These are phyloP conservation scores for Meandrusa payeni DNA, from an alignment of 2,888 invertebrate genomes.

Conservation along the genomic window DNA sequence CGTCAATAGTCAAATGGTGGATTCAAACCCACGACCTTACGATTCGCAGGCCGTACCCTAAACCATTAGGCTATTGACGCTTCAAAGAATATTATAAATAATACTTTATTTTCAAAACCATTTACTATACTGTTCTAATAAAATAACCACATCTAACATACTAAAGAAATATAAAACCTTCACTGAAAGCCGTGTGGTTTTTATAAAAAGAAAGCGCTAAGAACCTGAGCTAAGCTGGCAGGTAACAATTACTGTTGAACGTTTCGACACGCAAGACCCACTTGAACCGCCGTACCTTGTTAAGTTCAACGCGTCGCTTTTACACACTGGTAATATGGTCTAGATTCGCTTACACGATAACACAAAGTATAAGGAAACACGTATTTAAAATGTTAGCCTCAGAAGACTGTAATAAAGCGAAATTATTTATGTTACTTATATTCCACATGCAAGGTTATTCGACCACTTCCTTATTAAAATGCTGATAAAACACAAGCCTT, in stretches of 20 bases:
- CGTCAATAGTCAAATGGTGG: too few relatives aligned
- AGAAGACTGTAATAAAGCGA: conserved; percentile 21
- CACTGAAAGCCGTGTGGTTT: conserved; percentile 34
- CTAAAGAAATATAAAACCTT: conserved; percentile 10
- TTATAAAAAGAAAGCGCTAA: conserved; percentile 29
- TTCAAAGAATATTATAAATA: too few relatives aligned
- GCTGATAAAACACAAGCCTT: conserved; percentile 14
- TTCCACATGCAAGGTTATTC: conserved; percentile 21
- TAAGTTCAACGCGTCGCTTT: conserved; percentile 1
- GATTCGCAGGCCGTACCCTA: too few relatives aligned
- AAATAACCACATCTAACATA: too few relatives aligned
- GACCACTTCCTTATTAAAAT: conserved; percentile 20
- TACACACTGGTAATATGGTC: neutral
- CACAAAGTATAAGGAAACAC: conserved; percentile 12
- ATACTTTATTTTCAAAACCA: too few relatives aligned
- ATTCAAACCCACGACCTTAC: too few relatives aligned
- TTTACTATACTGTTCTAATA: too few relatives aligned
- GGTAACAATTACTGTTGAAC: conserved; percentile 24
- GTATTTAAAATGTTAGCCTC: conserved; percentile 19
- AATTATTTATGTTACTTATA: conserved; percentile 21
- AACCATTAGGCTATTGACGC: too few relatives aligned
- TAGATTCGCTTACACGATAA: neutral
- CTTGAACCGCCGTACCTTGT: conserved; percentile 7
- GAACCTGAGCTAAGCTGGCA: conserved; percentile 25
- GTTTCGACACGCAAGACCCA: conserved; percentile 20